phyloP scores from a whole-genome alignment of 2,888 invertebrate species.

The Phania funesta region DNA sequence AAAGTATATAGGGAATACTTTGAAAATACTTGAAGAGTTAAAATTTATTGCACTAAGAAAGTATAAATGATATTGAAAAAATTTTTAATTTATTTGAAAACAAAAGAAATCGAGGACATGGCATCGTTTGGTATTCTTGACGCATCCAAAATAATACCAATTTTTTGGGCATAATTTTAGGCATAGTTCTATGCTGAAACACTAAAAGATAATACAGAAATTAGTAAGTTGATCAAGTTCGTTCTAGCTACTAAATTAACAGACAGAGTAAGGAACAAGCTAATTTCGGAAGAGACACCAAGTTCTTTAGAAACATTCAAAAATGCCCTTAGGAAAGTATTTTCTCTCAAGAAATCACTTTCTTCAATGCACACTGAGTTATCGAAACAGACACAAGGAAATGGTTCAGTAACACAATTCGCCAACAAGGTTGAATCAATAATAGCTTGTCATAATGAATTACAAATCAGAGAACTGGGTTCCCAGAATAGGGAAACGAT shows the following conservation, averaged over 20 bases:
- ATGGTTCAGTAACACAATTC: no score
- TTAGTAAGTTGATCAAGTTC: background rate
- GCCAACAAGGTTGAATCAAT: background rate
- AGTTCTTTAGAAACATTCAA: background rate
- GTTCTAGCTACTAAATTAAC: background rate
- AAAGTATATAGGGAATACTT: background rate
- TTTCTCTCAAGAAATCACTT: background rate
- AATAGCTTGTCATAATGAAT: background rate
- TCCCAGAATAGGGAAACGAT: background rate
- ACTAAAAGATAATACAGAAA: background rate
- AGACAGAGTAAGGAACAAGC: background rate
- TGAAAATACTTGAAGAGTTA: background rate
- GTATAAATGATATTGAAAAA: no score
- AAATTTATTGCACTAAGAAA: no score
- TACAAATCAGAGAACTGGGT: background rate
- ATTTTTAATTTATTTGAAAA: no score
- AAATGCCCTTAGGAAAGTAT: background rate
- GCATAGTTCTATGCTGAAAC: background rate
- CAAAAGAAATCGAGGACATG: no score
- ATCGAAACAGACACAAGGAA: background rate
- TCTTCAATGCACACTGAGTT: background rate
- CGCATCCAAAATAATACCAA: no score
- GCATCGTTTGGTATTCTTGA: background rate
- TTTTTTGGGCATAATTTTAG: no score
- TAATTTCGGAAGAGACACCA: background rate